Evolutionary conservation across 2,888 invertebrate genomes (phyloP), one percentile per base, ranked within the genome.

Genomic region (Ariolimax columbianus): DNA sequence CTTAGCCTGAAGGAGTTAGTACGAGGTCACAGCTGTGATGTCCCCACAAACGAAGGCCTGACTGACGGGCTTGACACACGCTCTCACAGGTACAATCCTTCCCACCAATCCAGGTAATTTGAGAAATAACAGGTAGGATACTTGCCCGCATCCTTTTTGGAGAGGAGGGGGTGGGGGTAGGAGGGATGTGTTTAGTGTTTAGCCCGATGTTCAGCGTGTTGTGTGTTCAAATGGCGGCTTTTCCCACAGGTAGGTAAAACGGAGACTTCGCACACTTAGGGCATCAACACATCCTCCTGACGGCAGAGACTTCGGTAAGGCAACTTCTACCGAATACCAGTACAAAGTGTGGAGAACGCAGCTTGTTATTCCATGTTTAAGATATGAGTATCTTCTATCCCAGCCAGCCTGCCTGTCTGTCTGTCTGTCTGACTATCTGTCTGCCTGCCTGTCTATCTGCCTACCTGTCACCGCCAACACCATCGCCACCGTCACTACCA

Each of bases 21-120:
- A 19, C 66, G 66, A 33, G 66, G 72, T 72, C 72, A 72, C 72
- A 72, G 72, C 72, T 72, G 72, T 72, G 72, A 72, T 40, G 72
- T 72, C 72, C 72, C 72, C n/a, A n/a, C n/a, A n/a, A n/a, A 72
- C 72, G 40, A 11, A 38, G 40, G 38, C 40, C 40, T n/a, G 17
- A 30, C 17, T 66, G 33, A 33, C 30, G 19, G 66, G 66, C 3
- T 66, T 66, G 66, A 33, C 66, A 66, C 66, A 33, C 66, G 33
- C 19, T 3, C 66, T 66, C 33, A 11, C 66, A 66, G 66, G 66
- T 66, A 66, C 66, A 17, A 63, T 30, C n/a, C n/a, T 63, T 30
- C 63, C n/a, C 26, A 26, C 2, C 9, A n/a, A 11, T 30, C 63
- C 14, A 23, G 55, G 17, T 23, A 55, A 23, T 55, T 55, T 3